Conservation (phyloP, 2,113 vertebrate genomes). For the Phodopus roborovskii region DNA sequence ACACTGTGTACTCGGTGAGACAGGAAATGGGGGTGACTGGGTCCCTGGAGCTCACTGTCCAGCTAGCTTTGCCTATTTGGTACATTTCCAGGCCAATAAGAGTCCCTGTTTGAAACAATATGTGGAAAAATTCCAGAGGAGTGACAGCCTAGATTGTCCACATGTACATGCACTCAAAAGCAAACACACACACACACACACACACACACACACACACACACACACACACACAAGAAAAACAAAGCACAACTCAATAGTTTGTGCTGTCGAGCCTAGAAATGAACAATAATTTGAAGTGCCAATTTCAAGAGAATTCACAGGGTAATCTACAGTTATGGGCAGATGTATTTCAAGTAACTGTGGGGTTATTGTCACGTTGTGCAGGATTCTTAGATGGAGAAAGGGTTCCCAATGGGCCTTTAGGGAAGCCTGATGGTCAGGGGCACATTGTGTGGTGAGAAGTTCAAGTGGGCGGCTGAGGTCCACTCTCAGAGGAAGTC, state of each 20-base stretch:
- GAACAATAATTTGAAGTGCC: background rate
- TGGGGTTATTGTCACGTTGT: background rate
- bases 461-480: background rate
- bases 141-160: background rate
- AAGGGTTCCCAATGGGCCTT: background rate
- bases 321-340: background rate
- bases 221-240: background rate
- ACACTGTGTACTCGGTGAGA: background rate
- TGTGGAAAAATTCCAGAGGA: background rate
- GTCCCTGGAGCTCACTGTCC: background rate
- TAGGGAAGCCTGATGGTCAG: background rate
- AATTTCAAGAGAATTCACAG: background rate
- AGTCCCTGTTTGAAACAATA: background rate
- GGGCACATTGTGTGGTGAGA: background rate
- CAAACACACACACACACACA: background rate
- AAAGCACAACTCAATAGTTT: background rate
- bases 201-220: background rate
- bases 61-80: background rate
- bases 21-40: background rate
- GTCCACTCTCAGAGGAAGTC: background rate
- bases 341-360: background rate
- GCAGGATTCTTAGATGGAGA: background rate
- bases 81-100: background rate
- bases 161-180: background rate
- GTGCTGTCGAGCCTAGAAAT: background rate